These are phyloP conservation scores for Mythimna albipuncta DNA, from an alignment of 2,888 invertebrate genomes.

Conservation along the genomic window DNA sequence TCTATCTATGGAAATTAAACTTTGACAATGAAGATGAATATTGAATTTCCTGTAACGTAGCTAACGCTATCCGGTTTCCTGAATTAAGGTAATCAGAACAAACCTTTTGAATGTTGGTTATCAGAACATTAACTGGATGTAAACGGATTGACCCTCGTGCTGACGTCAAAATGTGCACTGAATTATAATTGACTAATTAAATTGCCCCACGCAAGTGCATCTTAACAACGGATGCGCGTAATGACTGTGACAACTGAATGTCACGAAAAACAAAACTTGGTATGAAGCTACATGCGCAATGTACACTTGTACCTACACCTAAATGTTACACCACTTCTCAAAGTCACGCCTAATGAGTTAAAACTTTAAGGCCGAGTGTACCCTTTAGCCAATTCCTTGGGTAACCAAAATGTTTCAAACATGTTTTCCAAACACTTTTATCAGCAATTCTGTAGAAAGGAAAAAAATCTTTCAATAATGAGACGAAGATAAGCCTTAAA, in stretches of 20 bases:
- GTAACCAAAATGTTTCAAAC: slow-evolving; percentile 30
- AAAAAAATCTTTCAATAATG: slow-evolving; percentile 38
- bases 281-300: slow-evolving; percentile 41
- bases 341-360: slow-evolving; percentile 41
- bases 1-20: slow-evolving; percentile 26
- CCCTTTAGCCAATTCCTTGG: slow-evolving; percentile 32
- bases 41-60: slow-evolving; percentile 27
- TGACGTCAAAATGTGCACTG: slow-evolving; percentile 72
- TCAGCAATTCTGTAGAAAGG: slow-evolving; percentile 4
- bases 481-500: slow-evolving; percentile 55
- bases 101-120: slow-evolving; percentile 7
- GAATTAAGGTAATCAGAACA: slow-evolving; percentile 23
- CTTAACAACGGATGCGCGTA: slow-evolving; percentile 85
- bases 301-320: slow-evolving; percentile 27
- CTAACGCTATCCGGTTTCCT: slow-evolving; percentile 18
- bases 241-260: slow-evolving; percentile 74
- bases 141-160: slow-evolving; percentile 61
- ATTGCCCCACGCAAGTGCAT: slow-evolving; percentile 83
- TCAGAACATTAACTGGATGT: slow-evolving; percentile 58
- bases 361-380: slow-evolving; percentile 23
- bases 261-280: slow-evolving; percentile 66
- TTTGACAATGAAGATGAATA: slow-evolving; percentile 31
- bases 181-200: slow-evolving; percentile 81
- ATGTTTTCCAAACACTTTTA: slow-evolving; percentile 47
- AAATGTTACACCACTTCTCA: slow-evolving; percentile 55